Base-by-base conservation (phyloP, 2,888 invertebrate genomes). In the Harpalus rufipes region DNA sequence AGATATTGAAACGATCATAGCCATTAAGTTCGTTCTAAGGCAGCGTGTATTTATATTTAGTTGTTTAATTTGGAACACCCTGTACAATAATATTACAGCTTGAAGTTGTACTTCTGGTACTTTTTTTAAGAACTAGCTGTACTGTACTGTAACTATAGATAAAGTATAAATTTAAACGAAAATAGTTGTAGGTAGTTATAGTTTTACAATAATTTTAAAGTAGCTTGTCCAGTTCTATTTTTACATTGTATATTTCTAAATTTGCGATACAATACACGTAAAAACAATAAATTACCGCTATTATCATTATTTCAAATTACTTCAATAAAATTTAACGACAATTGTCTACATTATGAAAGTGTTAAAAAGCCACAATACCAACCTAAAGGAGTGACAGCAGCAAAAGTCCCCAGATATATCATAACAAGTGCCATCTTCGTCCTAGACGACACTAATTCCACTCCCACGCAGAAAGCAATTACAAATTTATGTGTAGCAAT, bases 401-500 rank as follows among this genome's bases (percentile, higher is more conserved):
- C 94, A 87, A 94, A 94, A 6, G 93, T 93, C 4, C 92, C 92
- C 84, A 94, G 91, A 89, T 92, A 96, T 88, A 92, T 92, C 32
- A 92, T 91, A 86, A 92, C 92, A 88, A 93, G 88, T 59, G 89
- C 85, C 6, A 89, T 86, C 86, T 89, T 91, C 6, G 93, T 93
- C 79, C 92, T 92, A 1, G 93, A 92, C 14, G 93, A 92, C 3
- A 93, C 93, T 58, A 95, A 91, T 88, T 94, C 94, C 87, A 94
- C 91, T 0, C 94, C 94, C 8, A 95, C 93, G 89, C 94, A 94
- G 88, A 95, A 94, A 0, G 93, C 93, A 68, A 95, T 94, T 63
- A 94, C 94, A 85, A 94, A 90, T 88, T 94, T 95, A 89, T 95
- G 95, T 0, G 94, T 93, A n/a, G 94, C 93, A 32, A 95, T 93